These are phyloP conservation scores for Agrochola lychnidis DNA, from an alignment of 2,888 invertebrate species.

Conservation along the genomic window DNA sequence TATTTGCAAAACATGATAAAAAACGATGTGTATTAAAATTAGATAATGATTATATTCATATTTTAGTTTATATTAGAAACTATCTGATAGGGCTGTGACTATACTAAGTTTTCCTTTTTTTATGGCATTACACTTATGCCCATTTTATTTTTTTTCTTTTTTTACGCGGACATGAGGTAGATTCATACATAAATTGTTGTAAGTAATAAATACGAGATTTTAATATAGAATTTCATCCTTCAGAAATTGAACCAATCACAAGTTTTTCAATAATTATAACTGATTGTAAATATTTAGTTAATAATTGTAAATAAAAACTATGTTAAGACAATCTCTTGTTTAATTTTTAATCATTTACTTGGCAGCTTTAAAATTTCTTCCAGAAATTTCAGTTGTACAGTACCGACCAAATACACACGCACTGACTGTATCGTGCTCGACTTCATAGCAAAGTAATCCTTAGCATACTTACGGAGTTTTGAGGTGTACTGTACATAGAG, in stretches of 20 bases:
- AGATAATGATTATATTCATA: background rate
- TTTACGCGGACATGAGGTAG: no score
- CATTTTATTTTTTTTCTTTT: no score
- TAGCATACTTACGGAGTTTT: no score
- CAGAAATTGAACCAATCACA: background rate
- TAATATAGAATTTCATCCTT: background rate
- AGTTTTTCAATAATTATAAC: background rate
- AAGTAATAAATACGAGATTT: background rate
- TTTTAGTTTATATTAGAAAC: background rate
- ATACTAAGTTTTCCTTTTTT: background rate
- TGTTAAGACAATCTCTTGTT: background rate
- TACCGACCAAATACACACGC: no score
- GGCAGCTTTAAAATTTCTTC: background rate
- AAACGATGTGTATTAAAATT: no score
- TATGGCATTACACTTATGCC: background rate
- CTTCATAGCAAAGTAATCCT: no score
- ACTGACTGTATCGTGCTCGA: no score
- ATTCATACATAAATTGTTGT: background rate
- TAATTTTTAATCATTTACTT: constrained; percentile 12
- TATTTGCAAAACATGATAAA: background rate
- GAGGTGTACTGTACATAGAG: no score
- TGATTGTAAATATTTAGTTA: background rate
- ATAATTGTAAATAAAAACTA: constrained; percentile 22
- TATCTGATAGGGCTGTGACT: constrained; percentile 40
- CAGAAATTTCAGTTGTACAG: background rate